Evolutionary conservation across 2,113 vertebrate genomes (phyloP).

Genomic region (Chrysemys picta): DNA sequence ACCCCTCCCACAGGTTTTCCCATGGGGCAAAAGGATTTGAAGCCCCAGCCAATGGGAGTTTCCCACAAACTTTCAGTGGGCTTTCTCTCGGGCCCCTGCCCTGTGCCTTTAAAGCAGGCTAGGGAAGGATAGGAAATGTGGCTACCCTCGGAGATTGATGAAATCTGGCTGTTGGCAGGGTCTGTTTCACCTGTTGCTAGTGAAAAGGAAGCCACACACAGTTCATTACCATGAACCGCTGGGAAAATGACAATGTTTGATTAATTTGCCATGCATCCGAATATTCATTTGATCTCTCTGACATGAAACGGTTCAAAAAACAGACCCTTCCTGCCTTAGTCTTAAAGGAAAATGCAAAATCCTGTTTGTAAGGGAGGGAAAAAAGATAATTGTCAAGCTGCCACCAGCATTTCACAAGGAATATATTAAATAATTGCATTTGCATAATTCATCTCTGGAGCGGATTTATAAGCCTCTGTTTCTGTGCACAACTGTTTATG

Average conservation of each 20-base stretch:
- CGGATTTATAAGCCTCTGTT: not conserved
- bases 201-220: not conserved
- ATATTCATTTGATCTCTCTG: constrained; percentile 10
- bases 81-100: not conserved
- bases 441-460: not conserved
- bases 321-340: not conserved
- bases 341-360: not conserved
- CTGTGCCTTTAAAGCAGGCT: not conserved
- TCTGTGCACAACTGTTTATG: not conserved
- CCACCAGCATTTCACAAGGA: not conserved
- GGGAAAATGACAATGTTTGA: not conserved
- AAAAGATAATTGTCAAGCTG: not conserved
- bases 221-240: not conserved
- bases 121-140: not conserved
- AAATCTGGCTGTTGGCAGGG: not conserved
- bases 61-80: not conserved
- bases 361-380: not conserved
- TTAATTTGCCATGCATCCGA: not conserved
- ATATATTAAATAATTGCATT: constrained; percentile 8
- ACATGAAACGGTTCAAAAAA: not conserved
- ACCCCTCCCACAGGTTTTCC: not conserved
- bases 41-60: not conserved
- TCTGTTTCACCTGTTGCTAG: not conserved
- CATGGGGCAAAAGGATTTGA: not conserved
- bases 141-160: not conserved